Evolutionary conservation across 1,140 invertebrate genomes (phyloP), one percentile per base, ranked within the genome.

Genomic region (Aphelinus certus): DNA sequence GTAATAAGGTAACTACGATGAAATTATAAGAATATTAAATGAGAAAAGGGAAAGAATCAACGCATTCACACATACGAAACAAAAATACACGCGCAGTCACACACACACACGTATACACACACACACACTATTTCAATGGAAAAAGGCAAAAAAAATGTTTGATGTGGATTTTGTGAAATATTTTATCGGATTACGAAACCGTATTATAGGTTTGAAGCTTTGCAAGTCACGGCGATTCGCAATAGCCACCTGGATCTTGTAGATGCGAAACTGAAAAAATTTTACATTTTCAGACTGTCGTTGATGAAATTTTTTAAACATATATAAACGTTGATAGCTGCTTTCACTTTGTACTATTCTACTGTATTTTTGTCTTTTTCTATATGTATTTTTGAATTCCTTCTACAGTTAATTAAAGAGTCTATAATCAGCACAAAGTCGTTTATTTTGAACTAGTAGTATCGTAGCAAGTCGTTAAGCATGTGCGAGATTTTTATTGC

Each of bases 131-230:
- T 26, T 26, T 26, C 26, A 26, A 26, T 26, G 26, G 26, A 26
- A 26, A 26, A 26, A 26, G 49, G 43, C 6, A 10, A 62, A 68
- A 4, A 66, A 46, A 60, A 73, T 66, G 49, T 63, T 69, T 63
- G 63, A 74, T 64, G 58, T 74, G 51, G 42, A 69, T 63, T 67
- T 69, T 69, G 73, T 74, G 73, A 63, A 56, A 74, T 67, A 45
- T 55, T 55, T 68, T 74, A 53, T 49, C 53, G 53, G 46, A 62
- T 62, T 62, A 45, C 1, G 62, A 63, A 57, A 62, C 42, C 65
- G 42, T 56, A 48, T 74, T 45, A 26, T 70, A 70, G 26, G 42
- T 0, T 62, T 63, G 56, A 45, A 64, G 55, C 46, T 70, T 70
- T 7, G 7, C 2, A 58, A 64, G 48, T 65, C 2, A 9, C 7